These are phyloP conservation scores for Cheilosia grossa DNA, from an alignment of 2,888 invertebrate species.

Conservation along the genomic window DNA sequence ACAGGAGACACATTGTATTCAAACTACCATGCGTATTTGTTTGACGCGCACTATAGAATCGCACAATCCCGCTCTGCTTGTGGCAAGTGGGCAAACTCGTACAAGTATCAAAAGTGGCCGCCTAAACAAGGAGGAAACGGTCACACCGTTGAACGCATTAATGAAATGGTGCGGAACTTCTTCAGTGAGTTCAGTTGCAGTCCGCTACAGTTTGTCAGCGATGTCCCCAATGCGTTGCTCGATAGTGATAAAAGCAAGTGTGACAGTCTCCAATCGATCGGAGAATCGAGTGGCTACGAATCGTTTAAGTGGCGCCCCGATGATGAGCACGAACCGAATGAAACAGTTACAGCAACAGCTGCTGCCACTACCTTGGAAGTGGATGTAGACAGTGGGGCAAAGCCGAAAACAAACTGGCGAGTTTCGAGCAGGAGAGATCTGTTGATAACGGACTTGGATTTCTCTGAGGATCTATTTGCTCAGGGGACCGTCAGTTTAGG, in stretches of 20 bases:
- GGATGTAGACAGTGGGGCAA: conserved; percentile 61
- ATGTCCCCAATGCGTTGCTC: conserved; percentile 58
- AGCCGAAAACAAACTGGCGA: conserved; percentile 79
- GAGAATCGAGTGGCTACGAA: conserved; percentile 90
- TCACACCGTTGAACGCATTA: conserved; percentile 79
- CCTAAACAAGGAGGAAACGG: conserved; percentile 77
- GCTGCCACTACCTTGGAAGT: conserved; percentile 47
- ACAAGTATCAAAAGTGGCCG: conserved; percentile 85
- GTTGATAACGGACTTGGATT: conserved; percentile 82
- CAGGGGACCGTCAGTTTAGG: conserved; percentile 83
- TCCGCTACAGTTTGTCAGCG: conserved; percentile 50
- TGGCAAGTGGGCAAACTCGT: conserved; percentile 90
- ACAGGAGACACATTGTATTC: conserved; percentile 89
- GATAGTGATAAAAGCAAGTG: conserved; percentile 80
- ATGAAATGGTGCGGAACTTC: conserved; percentile 81
- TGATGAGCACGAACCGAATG: conserved; percentile 83
- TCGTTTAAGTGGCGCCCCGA: conserved; percentile 86
- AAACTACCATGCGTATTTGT: conserved; percentile 93
- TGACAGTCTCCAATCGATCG: conserved; percentile 88
- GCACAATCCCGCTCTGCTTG: conserved; percentile 90
- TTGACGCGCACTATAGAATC: conserved; percentile 92
- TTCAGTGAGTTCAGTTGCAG: conserved; percentile 80
- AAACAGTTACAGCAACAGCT: conserved; percentile 78
- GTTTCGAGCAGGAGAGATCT: conserved; percentile 80
- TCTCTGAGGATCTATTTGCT: conserved; percentile 83